Base-by-base conservation (phyloP, 2,113 vertebrate species). In the Aepyceros melampus region DNA sequence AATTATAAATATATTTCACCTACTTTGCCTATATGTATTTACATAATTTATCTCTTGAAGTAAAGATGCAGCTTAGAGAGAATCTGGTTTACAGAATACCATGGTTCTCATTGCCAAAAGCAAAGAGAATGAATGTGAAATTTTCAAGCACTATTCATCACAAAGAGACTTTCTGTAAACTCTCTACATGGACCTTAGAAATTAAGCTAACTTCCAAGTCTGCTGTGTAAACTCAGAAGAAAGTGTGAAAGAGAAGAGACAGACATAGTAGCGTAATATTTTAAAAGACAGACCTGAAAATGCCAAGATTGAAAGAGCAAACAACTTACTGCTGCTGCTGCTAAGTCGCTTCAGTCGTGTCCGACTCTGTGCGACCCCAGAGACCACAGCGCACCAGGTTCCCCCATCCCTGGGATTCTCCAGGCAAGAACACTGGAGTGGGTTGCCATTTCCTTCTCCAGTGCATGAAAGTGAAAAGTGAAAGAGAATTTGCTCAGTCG, bases 211-310 rank as follows among this genome's bases (percentile, higher is more conserved):
- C 5, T 86, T 78, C 25, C 43, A 88, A 55, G 31, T 91, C 36
- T 93, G 55, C 12, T 79, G 23, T 95, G 58, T 94, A 92, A 96
- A 96, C 49, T 51, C 33, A 89, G 56, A 78, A 58, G 92, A 74
- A 91, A 85, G 29, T 51, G 17, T 85, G n/a, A 92, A 95, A 89
- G 14, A 90, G 25, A 83, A 86, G 67, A 97, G 60, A 87, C 51
- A 89, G 36, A 96, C 10, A 89, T 71, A 94, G 15, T 17, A 87
- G 49, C 1, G 3, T 47, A 88, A 86, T 23, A 85, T 82, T 76
- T 95, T 94, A 94, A 88, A 74, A 91, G 27, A 58, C 25, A 94
- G 67, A 97, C 86, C 27, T 67, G 25, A 93, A 94, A 96, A 84
- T 67, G 11, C 13, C 33, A 94, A 94, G 45, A 67, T 1, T 67